Evolutionary conservation across 2,113 vertebrate species (phyloP), one percentile per base, ranked within the genome.

Genomic region (Capra hircus): DNA sequence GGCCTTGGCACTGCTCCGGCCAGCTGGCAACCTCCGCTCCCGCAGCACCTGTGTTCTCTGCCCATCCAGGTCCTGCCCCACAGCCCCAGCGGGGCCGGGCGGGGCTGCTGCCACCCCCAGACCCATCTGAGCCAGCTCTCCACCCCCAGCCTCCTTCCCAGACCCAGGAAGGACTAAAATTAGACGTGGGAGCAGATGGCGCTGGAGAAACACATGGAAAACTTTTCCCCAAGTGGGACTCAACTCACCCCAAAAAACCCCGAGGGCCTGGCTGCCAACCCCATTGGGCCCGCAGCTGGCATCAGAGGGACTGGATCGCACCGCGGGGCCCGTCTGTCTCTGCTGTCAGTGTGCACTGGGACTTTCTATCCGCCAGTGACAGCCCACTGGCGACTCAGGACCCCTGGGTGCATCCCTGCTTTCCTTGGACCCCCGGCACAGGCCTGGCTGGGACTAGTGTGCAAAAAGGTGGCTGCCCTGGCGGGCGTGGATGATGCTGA

Each of bases 101-200:
- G 93, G 95, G 78, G 77, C 94, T 8, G 9, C 77, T 53, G 84
- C 97, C 97, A 87, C 93, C 95, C 92, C 78, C 91, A 2, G 88
- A 43, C 94, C 85, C 89, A 84, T 96, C 89, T 91, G 93, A 97
- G 95, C 93, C 95, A 97, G 89, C 78, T 92, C 89, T 92, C 97
- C 94, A 40, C 97, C 97, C 98, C 97, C 91, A 0, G 88, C 91
- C 97, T 90, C 59, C 89, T 87, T 96, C 86, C 95, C 85, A 12
- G 80, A 80, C 96, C 93, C 0, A 7, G 91, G 59, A 77, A 84
- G 55, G 13, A 74, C 97, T 98, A 97, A 98, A 98, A 98, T 98
- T 98, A 98, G 97, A 87, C 7, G 40, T n/a, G 95, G 83, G 78
- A 91, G 91, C 98, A 98, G 98, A 98, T 98, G 98, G 97, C 30